Evolutionary conservation across 1,140 invertebrate species (phyloP), one percentile per base, ranked within the genome.

Genomic region (Bombus confusus): DNA sequence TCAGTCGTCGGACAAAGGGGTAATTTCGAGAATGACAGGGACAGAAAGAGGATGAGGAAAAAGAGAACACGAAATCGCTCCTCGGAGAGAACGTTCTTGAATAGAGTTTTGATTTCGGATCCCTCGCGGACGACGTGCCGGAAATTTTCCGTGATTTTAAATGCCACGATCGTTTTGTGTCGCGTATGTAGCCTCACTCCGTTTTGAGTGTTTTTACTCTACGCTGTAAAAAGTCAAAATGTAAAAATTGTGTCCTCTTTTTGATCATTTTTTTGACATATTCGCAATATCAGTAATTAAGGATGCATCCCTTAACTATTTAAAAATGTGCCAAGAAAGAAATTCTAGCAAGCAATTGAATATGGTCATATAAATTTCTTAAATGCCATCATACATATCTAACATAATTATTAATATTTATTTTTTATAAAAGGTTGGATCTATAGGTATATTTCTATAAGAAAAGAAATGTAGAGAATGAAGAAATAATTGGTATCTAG

Each of bases 21-120:
- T 76, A 89, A 87, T 77, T 84, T 28, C 80, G 59, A 62, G 28
- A 28, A 10, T 62, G 28, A 62, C 59, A n/a, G 59, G 28, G 28
- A 4, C 62, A 78, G 37, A 59, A 28, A 28, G 3, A n/a, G 66
- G 80, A 34, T 37, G 37, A 25, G 47, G 25, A 22, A 76, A 41
- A 34, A n/a, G 28, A n/a, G 25, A 25, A 76, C 68, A 80, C 78
- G 72, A 78, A 80, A 75, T 66, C 82, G 69, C 41, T 79, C 52
- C 52, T 68, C 31, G n/a, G 52, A 81, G 68, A 76, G 75, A 64
- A n/a, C 10, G 52, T 28, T 57, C 31, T 73, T 87, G 87, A 88
- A 87, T 85, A 81, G 87, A 66, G 39, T 88, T 88, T 89, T 88
- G 75, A 89, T 89, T 89, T 88, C 78, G 86, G 41, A 47, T 47